A percentile compares a stretch with the other conserved stretches of the same genome.
Conservation (phyloP, 2,797 vertebrate species). For the Galago senegalensis region DNA sequence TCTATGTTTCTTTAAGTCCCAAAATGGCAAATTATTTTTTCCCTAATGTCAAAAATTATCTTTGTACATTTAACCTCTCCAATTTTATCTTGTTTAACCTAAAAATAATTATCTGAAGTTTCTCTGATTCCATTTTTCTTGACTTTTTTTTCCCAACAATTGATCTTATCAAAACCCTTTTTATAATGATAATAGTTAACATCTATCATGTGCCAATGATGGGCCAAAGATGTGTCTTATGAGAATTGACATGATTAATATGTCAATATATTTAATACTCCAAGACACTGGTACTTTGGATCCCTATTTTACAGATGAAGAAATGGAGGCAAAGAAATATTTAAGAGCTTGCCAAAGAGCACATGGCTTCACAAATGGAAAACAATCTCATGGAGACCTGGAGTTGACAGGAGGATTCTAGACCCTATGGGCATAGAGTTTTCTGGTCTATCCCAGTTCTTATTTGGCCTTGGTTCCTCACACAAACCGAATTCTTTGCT, state of each 20-base stretch:
- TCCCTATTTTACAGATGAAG: neutral
- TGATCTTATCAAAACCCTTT: neutral
- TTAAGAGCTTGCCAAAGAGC: neutral
- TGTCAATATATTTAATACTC: neutral
- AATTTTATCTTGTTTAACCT: neutral
- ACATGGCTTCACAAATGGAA: neutral
- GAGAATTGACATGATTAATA: neutral
- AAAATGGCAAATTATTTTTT: neutral
- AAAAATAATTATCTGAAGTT: neutral
- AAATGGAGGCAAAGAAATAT: neutral
- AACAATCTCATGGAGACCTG: neutral
- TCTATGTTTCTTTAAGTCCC: neutral
- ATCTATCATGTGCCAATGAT: neutral
- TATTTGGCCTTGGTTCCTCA: neutral
- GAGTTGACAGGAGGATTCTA: neutral
- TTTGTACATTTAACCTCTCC: neutral
- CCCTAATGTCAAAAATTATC: slow-evolving; percentile 4
- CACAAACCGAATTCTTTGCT: rapidly evolving
- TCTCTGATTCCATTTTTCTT: slow-evolving; percentile 2
- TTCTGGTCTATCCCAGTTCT: rapidly evolving
- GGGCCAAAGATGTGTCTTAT: neutral
- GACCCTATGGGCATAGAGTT: rapidly evolving
- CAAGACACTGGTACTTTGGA: neutral
- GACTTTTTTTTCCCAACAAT: neutral
- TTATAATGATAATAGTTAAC: neutral